These are phyloP conservation scores for Drosophila melanogaster DNA, from an alignment of 1,140 invertebrate genomes.

Conservation along the genomic window DNA sequence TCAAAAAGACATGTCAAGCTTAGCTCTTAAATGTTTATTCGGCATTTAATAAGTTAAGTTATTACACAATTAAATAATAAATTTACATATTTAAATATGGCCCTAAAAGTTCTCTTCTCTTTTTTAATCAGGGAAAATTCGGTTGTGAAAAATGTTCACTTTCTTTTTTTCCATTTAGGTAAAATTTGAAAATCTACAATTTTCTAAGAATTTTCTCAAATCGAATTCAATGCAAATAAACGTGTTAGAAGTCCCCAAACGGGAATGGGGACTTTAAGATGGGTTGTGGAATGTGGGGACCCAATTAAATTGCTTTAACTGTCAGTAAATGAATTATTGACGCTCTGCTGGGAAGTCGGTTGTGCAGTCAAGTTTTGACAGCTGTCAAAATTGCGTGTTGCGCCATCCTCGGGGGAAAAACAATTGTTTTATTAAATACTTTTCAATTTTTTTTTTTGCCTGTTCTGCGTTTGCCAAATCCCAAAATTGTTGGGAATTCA, in stretches of 20 bases:
- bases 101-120: too few species aligned
- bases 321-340: conserved; percentile 73
- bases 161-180: too few species aligned
- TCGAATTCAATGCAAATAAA: conserved; percentile 52
- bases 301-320: conserved; percentile 74
- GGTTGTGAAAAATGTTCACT: too few species aligned
- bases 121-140: too few species aligned
- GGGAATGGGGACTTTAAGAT: background rate
- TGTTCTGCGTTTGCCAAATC: background rate
- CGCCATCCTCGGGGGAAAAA: conserved; percentile 5
- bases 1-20: background rate
- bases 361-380: conserved; percentile 67
- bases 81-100: too few species aligned
- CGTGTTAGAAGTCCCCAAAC: conserved; percentile 8
- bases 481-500: conserved; percentile 11
- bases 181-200: too few species aligned
- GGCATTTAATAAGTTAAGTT: too few species aligned
- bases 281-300: background rate
- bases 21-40: too few species aligned
- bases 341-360: conserved; percentile 16
- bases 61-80: too few species aligned
- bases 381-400: conserved; percentile 64
- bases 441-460: background rate
- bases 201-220: background rate
- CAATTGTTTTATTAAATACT: conserved; percentile 50